phyloP scores from a whole-genome alignment of 2,888 invertebrate genomes.

The Cantharis rufa region DNA sequence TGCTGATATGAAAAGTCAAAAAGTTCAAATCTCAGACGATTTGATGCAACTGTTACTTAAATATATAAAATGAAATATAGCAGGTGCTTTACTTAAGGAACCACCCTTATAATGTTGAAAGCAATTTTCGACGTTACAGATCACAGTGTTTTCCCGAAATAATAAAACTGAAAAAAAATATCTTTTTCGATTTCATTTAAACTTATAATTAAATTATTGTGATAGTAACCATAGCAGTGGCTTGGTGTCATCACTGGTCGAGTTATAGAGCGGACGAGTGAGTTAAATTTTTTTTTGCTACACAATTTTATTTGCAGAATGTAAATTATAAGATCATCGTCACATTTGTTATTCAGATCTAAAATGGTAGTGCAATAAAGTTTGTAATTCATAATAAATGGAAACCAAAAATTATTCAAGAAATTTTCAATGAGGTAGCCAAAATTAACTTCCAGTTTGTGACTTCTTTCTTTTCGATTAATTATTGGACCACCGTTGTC shows the following conservation, averaged over 20 bases:
- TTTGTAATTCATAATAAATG: background rate
- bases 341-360: no score
- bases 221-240: no score
- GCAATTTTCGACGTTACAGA: background rate
- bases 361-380: background rate
- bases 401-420: background rate
- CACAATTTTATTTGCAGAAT: background rate
- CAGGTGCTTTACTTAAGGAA: background rate
- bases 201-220: no score
- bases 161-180: background rate
- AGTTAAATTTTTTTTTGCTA: no score
- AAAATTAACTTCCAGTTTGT: background rate
- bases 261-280: no score
- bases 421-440: background rate
- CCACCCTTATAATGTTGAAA: background rate
- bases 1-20: background rate
- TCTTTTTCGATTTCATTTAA: background rate
- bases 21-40: background rate
- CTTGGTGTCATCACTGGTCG: no score
- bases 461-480: background rate
- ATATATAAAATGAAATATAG: background rate
- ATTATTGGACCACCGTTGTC: background rate
- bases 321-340: no score
- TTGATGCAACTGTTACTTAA: background rate
- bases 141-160: background rate